Evolutionary conservation across 2,888 invertebrate species (phyloP).

Genomic region (Barypeithes pellucidus): DNA sequence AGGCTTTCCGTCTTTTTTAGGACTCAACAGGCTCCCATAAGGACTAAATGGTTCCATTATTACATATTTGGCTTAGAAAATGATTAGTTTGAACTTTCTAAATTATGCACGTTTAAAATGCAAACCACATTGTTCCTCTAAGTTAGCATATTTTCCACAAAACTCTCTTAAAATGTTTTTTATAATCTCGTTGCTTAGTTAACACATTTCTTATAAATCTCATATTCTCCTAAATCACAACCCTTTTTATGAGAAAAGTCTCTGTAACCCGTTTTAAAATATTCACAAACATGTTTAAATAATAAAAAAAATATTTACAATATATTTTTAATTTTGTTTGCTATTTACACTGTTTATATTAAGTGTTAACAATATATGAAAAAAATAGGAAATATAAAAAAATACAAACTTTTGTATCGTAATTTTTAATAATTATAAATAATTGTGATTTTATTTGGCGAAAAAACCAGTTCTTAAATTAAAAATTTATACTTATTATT

Average conservation of each 20-base stretch:
- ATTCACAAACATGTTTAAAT: constrained; percentile 44
- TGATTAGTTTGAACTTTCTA: too few relatives aligned
- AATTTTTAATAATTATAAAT: too few relatives aligned
- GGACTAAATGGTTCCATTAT: too few relatives aligned
- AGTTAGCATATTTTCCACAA: not conserved
- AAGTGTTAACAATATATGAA: not conserved
- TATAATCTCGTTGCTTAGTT: constrained; percentile 25
- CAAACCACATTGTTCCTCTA: not conserved
- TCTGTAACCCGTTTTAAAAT: constrained; percentile 48
- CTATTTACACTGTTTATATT: constrained; percentile 5
- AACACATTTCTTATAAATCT: constrained; percentile 25
- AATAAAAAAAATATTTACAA: constrained; percentile 47
- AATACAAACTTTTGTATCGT: too few relatives aligned
- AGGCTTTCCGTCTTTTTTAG: too few relatives aligned
- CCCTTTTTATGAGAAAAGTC: constrained; percentile 52
- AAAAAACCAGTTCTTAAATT: too few relatives aligned
- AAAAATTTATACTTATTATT: not conserved
- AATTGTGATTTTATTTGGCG: too few relatives aligned
- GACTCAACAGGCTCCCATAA: too few relatives aligned
- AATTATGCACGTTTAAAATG: too few relatives aligned
- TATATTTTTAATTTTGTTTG: constrained; percentile 16
- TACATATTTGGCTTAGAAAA: too few relatives aligned
- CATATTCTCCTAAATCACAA: constrained; percentile 57
- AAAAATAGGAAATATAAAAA: not conserved
- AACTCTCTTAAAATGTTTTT: not conserved